These are phyloP conservation scores for Pachycephala philippinensis DNA, from an alignment of 2,113 vertebrate species.

Conservation along the genomic window DNA sequence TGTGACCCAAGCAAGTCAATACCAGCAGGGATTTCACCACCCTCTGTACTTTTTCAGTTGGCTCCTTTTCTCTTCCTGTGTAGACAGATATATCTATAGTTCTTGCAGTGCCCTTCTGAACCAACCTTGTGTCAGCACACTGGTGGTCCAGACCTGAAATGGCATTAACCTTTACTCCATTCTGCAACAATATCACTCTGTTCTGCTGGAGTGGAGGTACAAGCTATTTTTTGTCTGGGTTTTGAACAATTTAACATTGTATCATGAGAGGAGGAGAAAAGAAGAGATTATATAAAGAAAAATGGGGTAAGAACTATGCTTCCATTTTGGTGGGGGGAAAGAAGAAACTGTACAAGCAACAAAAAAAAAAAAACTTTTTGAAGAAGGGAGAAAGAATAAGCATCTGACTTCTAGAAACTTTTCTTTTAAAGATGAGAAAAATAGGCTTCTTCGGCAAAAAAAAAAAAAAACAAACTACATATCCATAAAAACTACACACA, in stretches of 20 bases:
- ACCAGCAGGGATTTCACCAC: not conserved
- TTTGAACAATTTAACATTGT: not conserved
- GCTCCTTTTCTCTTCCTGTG: not conserved
- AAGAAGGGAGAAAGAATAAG: not conserved
- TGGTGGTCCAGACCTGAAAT: not conserved
- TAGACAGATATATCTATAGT: not conserved
- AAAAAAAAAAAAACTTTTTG: not conserved
- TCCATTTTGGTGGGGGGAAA: accelerated
- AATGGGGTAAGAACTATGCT: not conserved
- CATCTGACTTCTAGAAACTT: not conserved
- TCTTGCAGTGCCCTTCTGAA: not conserved
- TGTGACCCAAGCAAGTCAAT: not conserved
- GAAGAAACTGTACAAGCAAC: not conserved
- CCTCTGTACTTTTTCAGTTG: not conserved
- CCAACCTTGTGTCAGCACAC: not conserved
- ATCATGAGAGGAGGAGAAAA: not conserved
- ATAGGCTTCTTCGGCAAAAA: accelerated
- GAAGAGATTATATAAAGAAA: not conserved
- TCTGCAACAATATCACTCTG: not conserved
- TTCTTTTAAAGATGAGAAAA: not conserved
- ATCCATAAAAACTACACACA: not conserved
- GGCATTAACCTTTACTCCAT: not conserved
- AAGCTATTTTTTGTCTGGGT: not conserved
- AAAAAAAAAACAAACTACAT: not conserved
- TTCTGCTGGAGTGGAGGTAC: not conserved